Percentiles rank a stretch among this genome's conserved stretches.
Conservation (phyloP, 1,140 invertebrate species). For the Melipona quadrifasciata region DNA sequence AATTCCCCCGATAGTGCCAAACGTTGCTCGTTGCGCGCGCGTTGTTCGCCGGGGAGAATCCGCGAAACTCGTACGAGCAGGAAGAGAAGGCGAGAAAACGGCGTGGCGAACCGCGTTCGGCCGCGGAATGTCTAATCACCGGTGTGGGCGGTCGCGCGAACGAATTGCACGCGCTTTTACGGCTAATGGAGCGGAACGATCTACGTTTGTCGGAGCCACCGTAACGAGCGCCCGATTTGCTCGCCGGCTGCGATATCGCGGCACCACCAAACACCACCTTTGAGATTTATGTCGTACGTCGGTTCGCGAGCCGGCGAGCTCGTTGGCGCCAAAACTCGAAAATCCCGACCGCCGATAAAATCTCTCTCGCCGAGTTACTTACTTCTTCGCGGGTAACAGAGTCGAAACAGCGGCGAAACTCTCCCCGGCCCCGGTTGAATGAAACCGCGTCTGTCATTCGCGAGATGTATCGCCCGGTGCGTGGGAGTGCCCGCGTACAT, state of each 20-base stretch:
- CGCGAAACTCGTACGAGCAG: background rate
- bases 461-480: background rate
- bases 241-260: background rate
- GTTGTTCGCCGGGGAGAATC: background rate
- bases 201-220: constrained; percentile 21
- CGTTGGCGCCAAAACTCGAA: constrained; percentile 21
- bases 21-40: no score
- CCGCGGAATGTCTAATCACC: constrained; percentile 33
- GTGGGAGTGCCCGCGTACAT: background rate
- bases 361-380: background rate
- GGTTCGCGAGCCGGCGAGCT: background rate
- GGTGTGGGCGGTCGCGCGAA: constrained; percentile 27
- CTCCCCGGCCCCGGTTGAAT: background rate
- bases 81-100: background rate
- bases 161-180: constrained; percentile 50
- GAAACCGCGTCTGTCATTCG: constrained; percentile 3
- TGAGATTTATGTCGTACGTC: constrained; percentile 3
- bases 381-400: background rate
- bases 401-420: background rate
- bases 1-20: background rate
- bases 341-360: constrained; percentile 41
- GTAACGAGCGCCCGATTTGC: constrained; percentile 22
- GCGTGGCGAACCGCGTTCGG: background rate
- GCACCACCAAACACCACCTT: background rate
- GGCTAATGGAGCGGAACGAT: constrained; percentile 62